Base-by-base conservation (phyloP, 2,888 invertebrate species). In the Athalia rosae region DNA sequence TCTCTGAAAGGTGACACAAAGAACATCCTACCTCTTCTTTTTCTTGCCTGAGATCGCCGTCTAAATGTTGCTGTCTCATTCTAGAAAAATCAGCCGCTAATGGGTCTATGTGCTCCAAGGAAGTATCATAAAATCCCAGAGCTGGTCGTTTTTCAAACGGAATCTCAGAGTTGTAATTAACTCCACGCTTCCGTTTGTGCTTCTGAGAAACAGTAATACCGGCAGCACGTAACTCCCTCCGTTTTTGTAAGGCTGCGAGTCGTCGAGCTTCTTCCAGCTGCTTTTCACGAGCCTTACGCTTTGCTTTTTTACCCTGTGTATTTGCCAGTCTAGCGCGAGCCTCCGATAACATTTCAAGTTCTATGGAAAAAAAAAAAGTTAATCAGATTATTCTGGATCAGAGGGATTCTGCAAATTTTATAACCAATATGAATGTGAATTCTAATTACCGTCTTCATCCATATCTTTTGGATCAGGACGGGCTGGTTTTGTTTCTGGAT, bases 401-500 rank as follows among this genome's bases (percentile, higher is more conserved):
- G 28, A 28, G 28, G 28, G 53, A 11, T 71, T 58, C 4, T 4
- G 11, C 43, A 41, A 43, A 8, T 41, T 9, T 48, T 50, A 45
- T 59, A 11, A 59, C 11, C 59, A 13, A 48, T 53, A 9, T 0
- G 6, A 13, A 67, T 9, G 45, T 48, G 41, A 77, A 47, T 1
- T n/a, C 13, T 48, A 71, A 15, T 58, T 71, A 96, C 97, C 98
- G 93, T 99, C 99, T 93, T 99, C 99, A 91, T 99, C 99, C 99
- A 99, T 99, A 88, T 99, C 99, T 86, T 99, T 98, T 2, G 99
- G 99, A 91, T 99, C 99, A 0, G 99, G 99, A 73, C 99, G 92
- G 0, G 99, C 99, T 3, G 99, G 99, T 90, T 99, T 99, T 0
- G 99, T 99, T 91, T 99, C 99, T 8, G 99, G 99, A 91, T 99